Percentiles rank a stretch among this genome's conserved stretches.
These are phyloP conservation scores for Capromys pilorides DNA, from an alignment of 2,797 vertebrate genomes.

Conservation along the genomic window DNA sequence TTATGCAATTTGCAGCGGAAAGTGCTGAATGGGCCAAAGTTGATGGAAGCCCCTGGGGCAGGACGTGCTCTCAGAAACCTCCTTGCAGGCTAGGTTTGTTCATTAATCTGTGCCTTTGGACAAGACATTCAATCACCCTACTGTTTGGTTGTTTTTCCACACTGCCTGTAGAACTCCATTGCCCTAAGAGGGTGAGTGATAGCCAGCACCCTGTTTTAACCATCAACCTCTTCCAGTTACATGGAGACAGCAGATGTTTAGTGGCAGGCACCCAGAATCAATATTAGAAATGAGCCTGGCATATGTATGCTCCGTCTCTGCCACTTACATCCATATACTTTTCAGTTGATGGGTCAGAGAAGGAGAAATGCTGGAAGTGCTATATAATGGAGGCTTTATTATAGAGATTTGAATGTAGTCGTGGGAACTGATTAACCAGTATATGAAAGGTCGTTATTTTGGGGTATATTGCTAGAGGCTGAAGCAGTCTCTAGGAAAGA, in stretches of 20 bases:
- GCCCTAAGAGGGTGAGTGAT: background rate
- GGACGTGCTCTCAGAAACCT: slow-evolving; percentile 33
- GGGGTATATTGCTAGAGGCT: background rate
- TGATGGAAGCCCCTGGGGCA: slow-evolving; percentile 25
- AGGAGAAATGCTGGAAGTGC: background rate
- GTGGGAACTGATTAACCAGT: background rate
- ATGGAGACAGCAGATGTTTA: background rate
- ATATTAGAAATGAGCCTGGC: background rate
- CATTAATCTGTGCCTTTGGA: slow-evolving; percentile 43
- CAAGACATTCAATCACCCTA: slow-evolving; percentile 18
- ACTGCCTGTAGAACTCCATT: background rate
- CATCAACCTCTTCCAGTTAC: background rate
- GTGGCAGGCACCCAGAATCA: background rate
- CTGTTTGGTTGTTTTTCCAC: background rate
- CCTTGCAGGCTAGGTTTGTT: slow-evolving; percentile 6
- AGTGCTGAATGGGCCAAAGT: slow-evolving; percentile 63
- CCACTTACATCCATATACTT: background rate
- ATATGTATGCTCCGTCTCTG: background rate
- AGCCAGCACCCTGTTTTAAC: background rate
- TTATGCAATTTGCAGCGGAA: slow-evolving; percentile 66
- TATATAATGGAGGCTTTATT: background rate
- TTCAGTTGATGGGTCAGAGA: slow-evolving; percentile 3
- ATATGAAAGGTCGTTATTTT: background rate
- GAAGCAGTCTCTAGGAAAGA: background rate
- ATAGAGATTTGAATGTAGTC: background rate